A percentile compares a stretch with the other conserved stretches of the same genome.
These are phyloP conservation scores for Epizoanthus scotinus DNA, from an alignment of 92 coral and sea anemone genomes.

Conservation along the genomic window DNA sequence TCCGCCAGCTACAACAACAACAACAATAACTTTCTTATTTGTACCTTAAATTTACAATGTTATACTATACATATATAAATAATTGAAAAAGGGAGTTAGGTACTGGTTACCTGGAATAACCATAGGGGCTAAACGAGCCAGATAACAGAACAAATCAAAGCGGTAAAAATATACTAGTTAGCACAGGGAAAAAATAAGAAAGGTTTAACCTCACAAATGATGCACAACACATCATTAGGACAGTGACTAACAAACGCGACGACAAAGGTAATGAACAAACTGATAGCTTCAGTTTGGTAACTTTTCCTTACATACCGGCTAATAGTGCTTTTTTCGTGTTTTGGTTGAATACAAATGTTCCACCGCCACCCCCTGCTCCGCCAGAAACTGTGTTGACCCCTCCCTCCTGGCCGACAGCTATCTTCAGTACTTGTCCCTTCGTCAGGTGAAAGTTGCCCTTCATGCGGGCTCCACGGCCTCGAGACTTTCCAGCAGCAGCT, in stretches of 20 bases:
- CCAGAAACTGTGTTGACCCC: conserved; percentile 74
- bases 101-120: no score
- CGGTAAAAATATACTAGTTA: not conserved
- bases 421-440: conserved; percentile 73
- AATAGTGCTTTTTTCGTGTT: conserved; percentile 64
- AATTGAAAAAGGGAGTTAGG: no score
- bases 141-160: not conserved
- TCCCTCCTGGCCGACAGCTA: conserved; percentile 91
- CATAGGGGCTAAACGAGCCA: no score
- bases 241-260: no score
- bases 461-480: conserved; percentile 81
- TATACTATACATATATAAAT: no score
- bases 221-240: no score
- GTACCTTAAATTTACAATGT: no score
- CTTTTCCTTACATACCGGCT: conserved; percentile 53
- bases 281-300: not conserved
- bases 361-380: conserved; percentile 94
- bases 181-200: no score
- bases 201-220: no score
- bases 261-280: no score
- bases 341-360: conserved; percentile 70
- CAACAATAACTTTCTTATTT: no score
- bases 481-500: conserved; percentile 69
- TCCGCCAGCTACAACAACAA: conserved; percentile 82
- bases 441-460: conserved; percentile 80